Evolutionary conservation across 1,140 invertebrate genomes (phyloP).

Genomic region (Saccostrea echinata): DNA sequence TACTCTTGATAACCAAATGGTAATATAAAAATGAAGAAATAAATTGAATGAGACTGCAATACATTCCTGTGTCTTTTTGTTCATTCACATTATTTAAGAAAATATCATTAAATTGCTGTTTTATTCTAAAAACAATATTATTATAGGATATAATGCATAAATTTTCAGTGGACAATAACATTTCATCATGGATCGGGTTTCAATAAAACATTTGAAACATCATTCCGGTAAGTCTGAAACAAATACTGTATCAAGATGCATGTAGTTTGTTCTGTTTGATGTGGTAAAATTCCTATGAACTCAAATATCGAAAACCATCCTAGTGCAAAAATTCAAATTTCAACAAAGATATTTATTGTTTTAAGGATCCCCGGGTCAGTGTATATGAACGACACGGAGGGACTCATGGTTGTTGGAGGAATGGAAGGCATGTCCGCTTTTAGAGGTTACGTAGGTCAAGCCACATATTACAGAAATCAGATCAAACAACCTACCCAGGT

Average conservation of each 20-base stretch:
- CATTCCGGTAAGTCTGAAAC: slow-evolving; percentile 45
- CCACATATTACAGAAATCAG: slow-evolving; percentile 61
- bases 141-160: background rate
- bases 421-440: slow-evolving; percentile 63
- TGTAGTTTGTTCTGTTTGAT: too few relatives aligned
- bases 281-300: too few relatives aligned
- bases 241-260: background rate
- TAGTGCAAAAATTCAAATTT: too few relatives aligned
- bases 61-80: too few relatives aligned
- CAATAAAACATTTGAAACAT: slow-evolving; percentile 48
- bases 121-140: too few relatives aligned
- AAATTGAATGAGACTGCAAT: too few relatives aligned
- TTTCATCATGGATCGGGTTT: slow-evolving; percentile 51
- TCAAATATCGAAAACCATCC: too few relatives aligned
- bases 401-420: slow-evolving; percentile 66
- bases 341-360: background rate
- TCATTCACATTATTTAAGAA: too few relatives aligned
- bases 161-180: slow-evolving; percentile 55
- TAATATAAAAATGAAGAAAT: background rate
- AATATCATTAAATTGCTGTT: too few relatives aligned
- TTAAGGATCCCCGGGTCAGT: slow-evolving; percentile 43
- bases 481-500: slow-evolving; percentile 59
- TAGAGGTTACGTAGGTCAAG: slow-evolving; percentile 69
- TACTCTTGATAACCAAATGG: background rate
- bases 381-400: slow-evolving; percentile 66